Conservation (phyloP, 2,888 invertebrate genomes). For the Diogma glabrata region DNA sequence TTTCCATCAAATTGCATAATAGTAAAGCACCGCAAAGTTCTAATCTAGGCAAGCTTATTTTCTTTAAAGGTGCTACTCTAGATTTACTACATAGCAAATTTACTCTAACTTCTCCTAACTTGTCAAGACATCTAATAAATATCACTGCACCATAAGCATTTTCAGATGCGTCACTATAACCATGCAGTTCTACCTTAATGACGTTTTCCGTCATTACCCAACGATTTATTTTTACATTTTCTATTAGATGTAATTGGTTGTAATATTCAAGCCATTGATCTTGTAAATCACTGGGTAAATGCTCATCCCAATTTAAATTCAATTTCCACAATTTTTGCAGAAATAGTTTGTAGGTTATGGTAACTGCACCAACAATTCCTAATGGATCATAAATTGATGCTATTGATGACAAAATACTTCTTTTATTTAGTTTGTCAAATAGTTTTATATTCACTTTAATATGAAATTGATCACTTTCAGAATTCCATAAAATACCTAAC, state of each 20-base stretch:
- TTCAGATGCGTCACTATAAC: not conserved
- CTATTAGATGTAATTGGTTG: not conserved
- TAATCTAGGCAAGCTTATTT: not conserved
- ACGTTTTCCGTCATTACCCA: not conserved
- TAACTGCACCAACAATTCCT: not conserved
- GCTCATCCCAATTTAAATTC: not conserved
- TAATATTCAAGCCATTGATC: not conserved
- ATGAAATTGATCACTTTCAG: not conserved
- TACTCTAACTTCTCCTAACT: not conserved
- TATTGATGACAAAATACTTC: not conserved
- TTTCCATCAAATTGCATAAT: not conserved
- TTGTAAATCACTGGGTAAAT: not conserved
- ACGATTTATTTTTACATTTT: not conserved
- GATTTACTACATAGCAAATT: not conserved
- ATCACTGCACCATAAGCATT: not conserved
- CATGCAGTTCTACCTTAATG: not conserved
- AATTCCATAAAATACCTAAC: not conserved
- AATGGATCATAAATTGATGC: not conserved
- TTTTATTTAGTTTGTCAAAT: not conserved
- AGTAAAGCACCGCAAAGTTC: not conserved
- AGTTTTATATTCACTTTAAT: not conserved
- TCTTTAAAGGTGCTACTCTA: not conserved
- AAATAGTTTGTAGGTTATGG: not conserved
- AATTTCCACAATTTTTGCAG: constrained; percentile 5
- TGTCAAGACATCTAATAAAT: not conserved